phyloP scores from a whole-genome alignment of 1,140 invertebrate species.

The Caenorhabditis brenneri region DNA sequence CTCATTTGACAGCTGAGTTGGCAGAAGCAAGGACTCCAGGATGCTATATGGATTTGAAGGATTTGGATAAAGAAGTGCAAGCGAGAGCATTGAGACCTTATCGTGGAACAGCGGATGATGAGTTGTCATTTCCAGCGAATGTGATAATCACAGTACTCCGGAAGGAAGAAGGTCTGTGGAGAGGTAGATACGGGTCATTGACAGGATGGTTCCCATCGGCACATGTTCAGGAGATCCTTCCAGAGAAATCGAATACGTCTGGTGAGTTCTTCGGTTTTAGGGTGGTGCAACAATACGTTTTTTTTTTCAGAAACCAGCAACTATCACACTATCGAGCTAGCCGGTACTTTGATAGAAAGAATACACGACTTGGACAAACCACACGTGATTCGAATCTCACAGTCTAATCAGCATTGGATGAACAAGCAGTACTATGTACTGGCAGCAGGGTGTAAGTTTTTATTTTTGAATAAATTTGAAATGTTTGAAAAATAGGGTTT shows the following conservation, averaged over 20 bases:
- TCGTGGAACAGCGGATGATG: conserved; percentile 55
- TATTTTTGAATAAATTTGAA: neutral
- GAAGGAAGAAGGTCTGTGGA: conserved; percentile 66
- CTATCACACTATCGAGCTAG: conserved; percentile 68
- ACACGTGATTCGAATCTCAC: conserved; percentile 57
- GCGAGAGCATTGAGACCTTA: conserved; percentile 62
- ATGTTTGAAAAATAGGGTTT: too few relatives aligned
- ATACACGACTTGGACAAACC: conserved; percentile 25
- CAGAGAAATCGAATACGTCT: neutral
- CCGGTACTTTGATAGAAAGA: conserved; percentile 60
- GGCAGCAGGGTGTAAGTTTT: conserved; percentile 57
- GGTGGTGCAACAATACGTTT: too few relatives aligned
- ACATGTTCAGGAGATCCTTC: conserved; percentile 61
- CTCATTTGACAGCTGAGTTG: conserved; percentile 55
- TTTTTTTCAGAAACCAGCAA: conserved; percentile 55
- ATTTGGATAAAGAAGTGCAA: conserved; percentile 66
- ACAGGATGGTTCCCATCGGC: conserved; percentile 69
- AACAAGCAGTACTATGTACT: conserved; percentile 61
- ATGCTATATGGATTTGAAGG: conserved; percentile 68
- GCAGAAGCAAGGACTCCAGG: conserved; percentile 52
- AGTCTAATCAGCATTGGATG: conserved; percentile 61
- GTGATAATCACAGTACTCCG: conserved; percentile 60
- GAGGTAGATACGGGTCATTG: conserved; percentile 59
- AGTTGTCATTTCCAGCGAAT: conserved; percentile 64
- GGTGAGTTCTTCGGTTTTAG: neutral